phyloP scores from a whole-genome alignment of 2,797 vertebrate genomes.

The Peromyscus eremicus region DNA sequence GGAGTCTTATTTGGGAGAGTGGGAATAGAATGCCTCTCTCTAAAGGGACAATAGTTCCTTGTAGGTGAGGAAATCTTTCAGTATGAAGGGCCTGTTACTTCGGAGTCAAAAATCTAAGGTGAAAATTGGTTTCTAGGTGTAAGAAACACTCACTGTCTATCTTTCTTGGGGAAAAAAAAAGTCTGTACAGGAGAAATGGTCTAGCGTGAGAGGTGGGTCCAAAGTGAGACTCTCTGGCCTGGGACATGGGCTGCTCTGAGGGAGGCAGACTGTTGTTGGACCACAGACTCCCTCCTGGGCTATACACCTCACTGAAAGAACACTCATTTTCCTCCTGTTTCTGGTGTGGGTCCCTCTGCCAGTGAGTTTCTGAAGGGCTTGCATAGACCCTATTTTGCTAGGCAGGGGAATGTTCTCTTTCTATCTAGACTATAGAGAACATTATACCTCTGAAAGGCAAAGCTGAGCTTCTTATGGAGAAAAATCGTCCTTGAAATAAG shows the following conservation, averaged over 20 bases:
- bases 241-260: background rate
- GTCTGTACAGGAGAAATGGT: conserved; percentile 52
- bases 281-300: background rate
- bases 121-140: conserved; percentile 62
- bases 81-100: conserved; percentile 31
- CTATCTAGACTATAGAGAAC: background rate
- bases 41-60: conserved; percentile 45
- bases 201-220: background rate
- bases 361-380: conserved; percentile 6
- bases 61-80: background rate
- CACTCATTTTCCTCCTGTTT: conserved; percentile 42
- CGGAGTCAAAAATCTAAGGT: conserved; percentile 15
- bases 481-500: conserved; percentile 53
- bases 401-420: conserved; percentile 39
- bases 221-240: conserved; percentile 3
- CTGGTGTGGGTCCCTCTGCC: conserved; percentile 29
- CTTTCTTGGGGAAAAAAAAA: conserved; percentile 44
- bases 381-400: background rate
- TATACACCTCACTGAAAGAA: background rate
- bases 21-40: conserved; percentile 10
- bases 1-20: conserved; percentile 16
- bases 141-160: conserved; percentile 65
- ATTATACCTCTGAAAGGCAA: conserved; percentile 53
- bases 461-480: conserved; percentile 57
- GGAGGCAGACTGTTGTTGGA: background rate